phyloP scores from a whole-genome alignment of 2,888 invertebrate genomes.

The Aphodius sticticus region DNA sequence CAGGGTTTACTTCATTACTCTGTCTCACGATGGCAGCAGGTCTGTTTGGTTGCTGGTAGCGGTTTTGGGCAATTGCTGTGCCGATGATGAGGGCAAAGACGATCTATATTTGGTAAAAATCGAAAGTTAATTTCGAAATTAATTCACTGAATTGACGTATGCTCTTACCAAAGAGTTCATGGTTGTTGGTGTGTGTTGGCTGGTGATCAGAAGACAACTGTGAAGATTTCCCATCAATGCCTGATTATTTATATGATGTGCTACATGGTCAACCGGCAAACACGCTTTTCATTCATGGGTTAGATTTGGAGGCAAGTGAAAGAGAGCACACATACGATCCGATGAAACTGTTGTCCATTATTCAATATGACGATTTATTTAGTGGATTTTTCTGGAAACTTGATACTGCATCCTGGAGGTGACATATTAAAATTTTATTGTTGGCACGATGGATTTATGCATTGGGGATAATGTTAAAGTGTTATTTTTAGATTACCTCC shows the following conservation, averaged over 20 bases:
- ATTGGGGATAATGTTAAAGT: too few relatives aligned
- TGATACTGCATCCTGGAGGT: too few relatives aligned
- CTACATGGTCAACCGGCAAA: constrained; percentile 11
- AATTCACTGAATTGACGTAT: background rate
- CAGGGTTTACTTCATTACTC: constrained; percentile 32
- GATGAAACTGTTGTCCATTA: constrained; percentile 9
- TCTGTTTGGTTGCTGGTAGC: background rate
- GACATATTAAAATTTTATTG: too few relatives aligned
- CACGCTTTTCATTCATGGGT: constrained; percentile 21
- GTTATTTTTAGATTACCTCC: too few relatives aligned
- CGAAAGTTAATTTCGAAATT: background rate
- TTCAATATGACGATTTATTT: background rate
- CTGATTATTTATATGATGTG: constrained; percentile 24
- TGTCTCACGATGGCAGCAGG: constrained; percentile 32
- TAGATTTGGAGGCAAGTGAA: background rate
- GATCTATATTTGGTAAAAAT: constrained; percentile 22
- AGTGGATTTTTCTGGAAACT: background rate
- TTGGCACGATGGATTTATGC: too few relatives aligned
- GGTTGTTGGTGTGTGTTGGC: constrained; percentile 13
- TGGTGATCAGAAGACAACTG: constrained; percentile 21
- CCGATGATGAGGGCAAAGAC: constrained; percentile 29
- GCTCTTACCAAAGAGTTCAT: constrained; percentile 31
- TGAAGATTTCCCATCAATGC: constrained; percentile 12
- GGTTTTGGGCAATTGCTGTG: constrained; percentile 20
- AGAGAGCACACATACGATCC: background rate